Conservation (phyloP, 2,113 vertebrate species). For the Pteropus alecto region DNA sequence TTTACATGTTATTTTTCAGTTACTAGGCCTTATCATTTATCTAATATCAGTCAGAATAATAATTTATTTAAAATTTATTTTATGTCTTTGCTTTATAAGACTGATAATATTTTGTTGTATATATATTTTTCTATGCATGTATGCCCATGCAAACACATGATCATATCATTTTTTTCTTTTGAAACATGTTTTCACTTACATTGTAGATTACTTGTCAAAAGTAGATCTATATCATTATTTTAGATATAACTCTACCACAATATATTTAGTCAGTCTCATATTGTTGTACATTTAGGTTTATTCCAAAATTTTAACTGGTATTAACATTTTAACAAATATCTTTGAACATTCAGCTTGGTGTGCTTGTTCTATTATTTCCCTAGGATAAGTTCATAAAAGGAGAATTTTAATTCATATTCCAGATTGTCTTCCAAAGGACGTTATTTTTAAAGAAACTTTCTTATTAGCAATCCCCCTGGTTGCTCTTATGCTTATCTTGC, state of each 20-base stretch:
- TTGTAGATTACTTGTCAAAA: neutral
- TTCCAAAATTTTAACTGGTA: neutral
- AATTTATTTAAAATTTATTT: slow-evolving; percentile 21
- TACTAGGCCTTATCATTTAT: neutral
- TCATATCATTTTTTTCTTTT: neutral
- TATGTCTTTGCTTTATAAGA: neutral
- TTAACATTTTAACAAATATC: neutral
- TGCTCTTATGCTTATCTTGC: neutral
- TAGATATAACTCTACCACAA: neutral
- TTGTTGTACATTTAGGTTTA: neutral
- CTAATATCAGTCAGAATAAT: neutral
- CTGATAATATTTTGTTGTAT: neutral
- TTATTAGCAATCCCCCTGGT: neutral
- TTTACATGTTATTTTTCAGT: neutral
- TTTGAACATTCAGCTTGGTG: neutral
- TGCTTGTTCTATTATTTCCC: neutral
- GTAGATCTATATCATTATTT: slow-evolving; percentile 11
- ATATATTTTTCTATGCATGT: neutral
- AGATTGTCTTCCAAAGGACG: neutral
- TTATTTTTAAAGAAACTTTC: neutral
- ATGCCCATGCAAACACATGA: neutral
- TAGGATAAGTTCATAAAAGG: neutral
- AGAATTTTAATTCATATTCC: neutral
- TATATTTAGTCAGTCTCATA: neutral
- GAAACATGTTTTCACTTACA: neutral